Base-by-base conservation (phyloP, 2,113 vertebrate species). In the Bostrychus sinensis region DNA sequence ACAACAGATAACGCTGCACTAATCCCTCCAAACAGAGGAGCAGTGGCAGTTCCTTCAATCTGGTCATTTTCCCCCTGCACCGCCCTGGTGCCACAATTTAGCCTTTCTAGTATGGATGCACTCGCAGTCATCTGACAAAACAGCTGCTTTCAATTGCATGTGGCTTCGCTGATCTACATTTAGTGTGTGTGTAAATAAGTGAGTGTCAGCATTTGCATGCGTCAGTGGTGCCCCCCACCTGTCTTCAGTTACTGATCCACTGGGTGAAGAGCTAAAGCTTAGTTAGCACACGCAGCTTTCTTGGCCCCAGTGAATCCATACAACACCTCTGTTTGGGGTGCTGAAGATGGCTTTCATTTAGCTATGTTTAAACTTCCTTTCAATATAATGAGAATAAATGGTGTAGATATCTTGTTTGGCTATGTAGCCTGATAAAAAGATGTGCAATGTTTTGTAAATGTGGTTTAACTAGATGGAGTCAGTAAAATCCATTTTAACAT, bases 121-220 rank as follows among this genome's bases (percentile, higher is more conserved):
- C 62, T 62, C 23, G 84, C 81, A 67, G 70, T 89, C 86, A 80
- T 84, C 83, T 82, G 78, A 80, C 83, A 72, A 65, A 84, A 88
- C 92, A 92, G 90, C 91, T 93, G 90, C 85, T 92, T 91, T 86
- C 88, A 90, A 91, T 92, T 91, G 85, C 80, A 45, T 62, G 45
- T 67, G 76, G 80, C 89, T 83, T 69, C 59, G 10, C 54, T 56
- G 36, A 66, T 73, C 85, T 70, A 45, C 58, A 7, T 70, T 72
- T 45, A 20, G 65, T 72, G 58, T 56, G 60, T 45, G 39, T 54
- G 67, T 38, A 56, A 12, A 55, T 9, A 54, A 41, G 63, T 19
- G 57, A 39, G 81, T 74, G 73, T 77, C 56, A 28, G 60, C 16
- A 13, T 62, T 71, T 19, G 38, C 72, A 55, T 85, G 81, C 86